phyloP scores from a whole-genome alignment of 2,113 vertebrate genomes.

The Noturus placidus region DNA sequence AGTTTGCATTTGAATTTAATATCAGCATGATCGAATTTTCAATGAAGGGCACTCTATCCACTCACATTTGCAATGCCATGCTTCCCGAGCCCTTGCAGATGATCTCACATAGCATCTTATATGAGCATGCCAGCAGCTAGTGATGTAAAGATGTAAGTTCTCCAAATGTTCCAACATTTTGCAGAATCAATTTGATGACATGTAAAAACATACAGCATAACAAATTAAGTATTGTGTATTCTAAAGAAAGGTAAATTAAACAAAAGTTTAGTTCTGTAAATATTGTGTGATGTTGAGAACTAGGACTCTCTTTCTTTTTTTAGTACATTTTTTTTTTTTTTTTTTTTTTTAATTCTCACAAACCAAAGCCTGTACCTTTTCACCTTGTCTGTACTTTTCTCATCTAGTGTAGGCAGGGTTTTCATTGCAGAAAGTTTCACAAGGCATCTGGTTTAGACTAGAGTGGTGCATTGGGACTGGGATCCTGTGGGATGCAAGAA shows the following conservation, averaged over 20 bases:
- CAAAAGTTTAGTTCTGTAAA: background rate
- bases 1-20: slow-evolving; percentile 38
- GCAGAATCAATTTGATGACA: background rate
- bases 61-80: background rate
- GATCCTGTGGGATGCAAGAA: background rate
- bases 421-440: background rate
- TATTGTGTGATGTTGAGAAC: background rate
- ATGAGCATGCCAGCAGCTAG: background rate
- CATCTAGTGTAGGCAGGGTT: no score
- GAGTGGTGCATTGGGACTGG: background rate
- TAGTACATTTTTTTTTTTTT: background rate
- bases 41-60: background rate
- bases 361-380: no score
- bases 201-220: background rate
- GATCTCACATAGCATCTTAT: background rate
- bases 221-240: background rate
- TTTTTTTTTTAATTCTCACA: background rate
- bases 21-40: slow-evolving; percentile 38
- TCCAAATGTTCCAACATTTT: background rate
- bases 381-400: no score
- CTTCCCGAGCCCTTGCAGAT: background rate
- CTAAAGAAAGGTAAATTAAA: background rate
- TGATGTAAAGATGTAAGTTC: background rate
- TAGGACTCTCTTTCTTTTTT: background rate
- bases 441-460: background rate